Evolutionary conservation across 2,888 invertebrate genomes (phyloP), one percentile per base, ranked within the genome.

Genomic region (Diploptera punctata): DNA sequence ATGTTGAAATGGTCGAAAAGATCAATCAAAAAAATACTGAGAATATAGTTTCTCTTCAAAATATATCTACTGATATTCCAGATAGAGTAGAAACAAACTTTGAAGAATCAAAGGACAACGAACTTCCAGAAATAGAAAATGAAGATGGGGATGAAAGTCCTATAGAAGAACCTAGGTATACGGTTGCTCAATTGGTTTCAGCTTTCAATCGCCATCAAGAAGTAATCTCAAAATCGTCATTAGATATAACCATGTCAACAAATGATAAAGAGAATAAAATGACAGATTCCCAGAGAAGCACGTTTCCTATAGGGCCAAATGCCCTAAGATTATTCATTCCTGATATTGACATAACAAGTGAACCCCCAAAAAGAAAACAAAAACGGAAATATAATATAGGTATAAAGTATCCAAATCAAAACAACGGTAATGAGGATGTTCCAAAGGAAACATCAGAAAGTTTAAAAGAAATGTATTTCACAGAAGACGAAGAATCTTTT

Each of bases 141-240:
- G 47, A 19, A 16, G 47, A 29, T 10, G 70, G 21, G 3, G 47
- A 57, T 4, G 70, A 47, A 60, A 47, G 68, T 26, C 70, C 60
- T 1, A 71, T 73, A 29, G 83, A 83, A 52, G 84, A 84, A 2
- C 84, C 84, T 0, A 82, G 84, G 67, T 85, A 82, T 76, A 82
- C 84, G 0, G 85, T 85, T 0, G 83, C 84, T 3, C 85, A 85
- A 73, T 76, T 85, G 13, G 82, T 85, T 1, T 83, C 84, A 1
- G 85, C 85, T 5, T 85, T 84, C 76, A 84, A 85, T 76, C 82
- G 82, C 44, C 84, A 85, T 72, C 84, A 85, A 75, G 84, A 84
- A 75, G 81, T 84, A 0, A 83, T 84, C 1, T 82, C 84, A 38
- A 82, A 81, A 73, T 80, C 82, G 10, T 84, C 84, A 21, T 77